phyloP scores from a whole-genome alignment of 2,113 vertebrate genomes.

The Neoarius graeffei region DNA sequence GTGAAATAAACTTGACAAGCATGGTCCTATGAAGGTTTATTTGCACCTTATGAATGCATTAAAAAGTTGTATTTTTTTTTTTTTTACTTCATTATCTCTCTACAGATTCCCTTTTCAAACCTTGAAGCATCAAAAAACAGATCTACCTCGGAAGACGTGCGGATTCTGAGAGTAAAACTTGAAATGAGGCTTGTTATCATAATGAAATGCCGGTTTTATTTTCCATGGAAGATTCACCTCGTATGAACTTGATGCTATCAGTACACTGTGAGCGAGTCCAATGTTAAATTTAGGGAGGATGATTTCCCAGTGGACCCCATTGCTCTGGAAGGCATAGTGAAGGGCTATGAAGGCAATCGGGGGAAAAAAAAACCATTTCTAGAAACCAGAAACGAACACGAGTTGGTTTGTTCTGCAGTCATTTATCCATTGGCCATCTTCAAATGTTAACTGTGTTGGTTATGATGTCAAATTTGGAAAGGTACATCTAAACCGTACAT shows the following conservation, averaged over 20 bases:
- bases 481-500: not conserved
- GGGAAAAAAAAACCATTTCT: not conserved
- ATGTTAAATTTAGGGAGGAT: not conserved
- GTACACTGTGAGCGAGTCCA: not conserved
- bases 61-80: not conserved
- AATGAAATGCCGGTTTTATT: not conserved
- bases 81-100: not conserved
- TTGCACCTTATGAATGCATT: slow-evolving; percentile 9
- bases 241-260: not conserved
- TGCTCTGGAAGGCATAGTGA: not conserved
- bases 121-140: not conserved
- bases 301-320: not conserved
- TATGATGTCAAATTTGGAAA: not conserved
- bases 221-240: slow-evolving; percentile 5
- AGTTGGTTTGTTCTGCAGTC: not conserved
- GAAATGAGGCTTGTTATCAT: not conserved
- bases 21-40: not conserved
- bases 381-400: not conserved
- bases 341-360: not conserved
- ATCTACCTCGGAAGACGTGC: not conserved
- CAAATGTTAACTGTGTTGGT: not conserved
- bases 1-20: not conserved
- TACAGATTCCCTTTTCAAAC: not conserved
- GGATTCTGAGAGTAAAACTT: not conserved
- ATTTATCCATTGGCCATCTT: not conserved